These are phyloP conservation scores for Sminthurinus aureus DNA, from an alignment of 2,888 invertebrate genomes.

Conservation along the genomic window DNA sequence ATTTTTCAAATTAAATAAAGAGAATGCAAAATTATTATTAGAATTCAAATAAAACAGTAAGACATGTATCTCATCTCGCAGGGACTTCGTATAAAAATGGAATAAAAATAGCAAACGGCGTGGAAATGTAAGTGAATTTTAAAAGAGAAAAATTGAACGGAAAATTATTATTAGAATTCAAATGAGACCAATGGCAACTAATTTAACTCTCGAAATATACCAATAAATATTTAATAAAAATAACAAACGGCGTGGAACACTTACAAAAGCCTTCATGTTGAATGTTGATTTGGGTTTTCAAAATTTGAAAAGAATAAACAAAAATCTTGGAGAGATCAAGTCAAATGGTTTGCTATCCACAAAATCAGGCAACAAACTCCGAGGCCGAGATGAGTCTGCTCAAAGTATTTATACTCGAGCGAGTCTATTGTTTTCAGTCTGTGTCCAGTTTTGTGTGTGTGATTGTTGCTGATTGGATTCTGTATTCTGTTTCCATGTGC, in stretches of 20 bases:
- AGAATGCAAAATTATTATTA: too few species aligned
- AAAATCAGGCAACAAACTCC: conserved; percentile 28
- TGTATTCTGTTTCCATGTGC: too few species aligned
- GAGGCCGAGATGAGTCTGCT: not conserved
- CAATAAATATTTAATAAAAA: not conserved
- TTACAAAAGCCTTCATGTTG: conserved; percentile 42
- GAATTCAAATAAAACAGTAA: not conserved
- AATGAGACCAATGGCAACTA: too few species aligned
- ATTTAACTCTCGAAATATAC: too few species aligned
- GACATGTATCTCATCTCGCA: not conserved
- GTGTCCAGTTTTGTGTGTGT: too few species aligned
- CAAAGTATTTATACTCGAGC: conserved; percentile 24
- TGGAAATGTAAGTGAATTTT: not conserved
- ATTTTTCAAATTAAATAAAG: too few species aligned
- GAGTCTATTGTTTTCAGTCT: too few species aligned
- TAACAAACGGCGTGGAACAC: not conserved
- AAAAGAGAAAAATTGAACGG: too few species aligned
- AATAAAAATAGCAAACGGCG: not conserved
- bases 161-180: too few species aligned
- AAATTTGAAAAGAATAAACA: not conserved
- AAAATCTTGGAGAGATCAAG: not conserved
- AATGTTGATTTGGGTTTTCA: not conserved
- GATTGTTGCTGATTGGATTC: too few species aligned
- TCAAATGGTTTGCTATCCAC: conserved; percentile 18
- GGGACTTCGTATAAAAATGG: not conserved